Conservation (phyloP, 1,140 invertebrate species). For the Chionoecetes opilio region DNA sequence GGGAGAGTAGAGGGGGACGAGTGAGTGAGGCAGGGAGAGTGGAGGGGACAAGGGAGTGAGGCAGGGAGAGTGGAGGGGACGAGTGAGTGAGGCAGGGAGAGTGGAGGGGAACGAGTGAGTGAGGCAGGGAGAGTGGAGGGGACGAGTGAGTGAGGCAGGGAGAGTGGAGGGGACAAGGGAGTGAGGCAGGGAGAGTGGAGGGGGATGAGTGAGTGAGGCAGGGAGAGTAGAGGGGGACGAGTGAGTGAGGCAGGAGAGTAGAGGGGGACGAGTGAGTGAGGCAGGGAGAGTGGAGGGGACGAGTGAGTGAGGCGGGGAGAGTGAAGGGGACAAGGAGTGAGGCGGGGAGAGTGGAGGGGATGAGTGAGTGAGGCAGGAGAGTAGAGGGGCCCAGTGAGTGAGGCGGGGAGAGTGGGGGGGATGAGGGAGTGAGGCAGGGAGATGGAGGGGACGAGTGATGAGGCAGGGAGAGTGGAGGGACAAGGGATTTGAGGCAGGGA, state of each 20-base stretch:
- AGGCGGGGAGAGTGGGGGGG: not conserved
- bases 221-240: not conserved
- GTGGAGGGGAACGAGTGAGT: not conserved
- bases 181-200: not conserved
- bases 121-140: not conserved
- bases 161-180: not conserved
- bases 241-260: not conserved
- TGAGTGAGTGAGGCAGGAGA: not conserved
- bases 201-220: not conserved
- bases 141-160: not conserved
- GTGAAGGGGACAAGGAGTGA: not conserved
- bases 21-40: too few relatives aligned
- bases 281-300: not conserved
- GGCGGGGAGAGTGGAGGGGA: not conserved
- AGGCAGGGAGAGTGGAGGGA: not conserved
- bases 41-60: too few relatives aligned
- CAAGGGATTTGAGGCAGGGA: not conserved
- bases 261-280: not conserved
- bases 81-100: not conserved
- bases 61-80: too few relatives aligned
- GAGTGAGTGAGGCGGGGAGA: not conserved
- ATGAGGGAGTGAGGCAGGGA: not conserved
- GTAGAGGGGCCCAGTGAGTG: not conserved
- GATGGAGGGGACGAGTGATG: not conserved
- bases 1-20: too few relatives aligned